These are phyloP conservation scores for Lycocerus yunnanus DNA, from an alignment of 2,888 invertebrate species.

Conservation along the genomic window DNA sequence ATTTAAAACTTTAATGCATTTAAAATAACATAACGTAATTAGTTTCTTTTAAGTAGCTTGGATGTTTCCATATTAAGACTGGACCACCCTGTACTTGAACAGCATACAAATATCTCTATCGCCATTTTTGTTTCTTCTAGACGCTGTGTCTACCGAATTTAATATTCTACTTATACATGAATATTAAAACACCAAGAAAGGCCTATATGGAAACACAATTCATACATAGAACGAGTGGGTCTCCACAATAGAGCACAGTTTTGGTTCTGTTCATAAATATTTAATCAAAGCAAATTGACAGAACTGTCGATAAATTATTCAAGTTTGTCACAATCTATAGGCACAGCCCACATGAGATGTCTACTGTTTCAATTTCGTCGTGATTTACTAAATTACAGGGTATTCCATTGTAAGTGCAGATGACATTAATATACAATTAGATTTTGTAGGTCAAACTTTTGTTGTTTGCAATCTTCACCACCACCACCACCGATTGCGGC, in stretches of 20 bases:
- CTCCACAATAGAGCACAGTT: neutral
- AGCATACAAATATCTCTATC: too few species aligned
- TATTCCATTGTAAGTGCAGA: neutral
- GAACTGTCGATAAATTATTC: neutral
- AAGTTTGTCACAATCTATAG: neutral
- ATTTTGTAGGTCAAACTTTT: neutral
- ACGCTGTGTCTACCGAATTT: neutral
- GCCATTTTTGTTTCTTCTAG: neutral
- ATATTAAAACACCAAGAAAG: neutral
- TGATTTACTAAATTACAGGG: neutral
- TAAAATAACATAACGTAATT: too few species aligned
- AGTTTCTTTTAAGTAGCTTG: too few species aligned
- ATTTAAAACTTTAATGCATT: too few species aligned
- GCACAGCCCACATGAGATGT: neutral
- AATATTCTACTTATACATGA: neutral
- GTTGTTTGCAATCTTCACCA: too few species aligned
- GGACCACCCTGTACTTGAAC: too few species aligned
- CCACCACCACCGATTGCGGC: too few species aligned
- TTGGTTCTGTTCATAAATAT: neutral
- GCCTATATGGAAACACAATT: neutral
- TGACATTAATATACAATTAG: neutral
- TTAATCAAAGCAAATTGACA: neutral
- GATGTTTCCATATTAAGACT: too few species aligned
- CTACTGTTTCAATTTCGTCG: neutral
- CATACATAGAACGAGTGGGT: neutral